Conservation (phyloP, 2,888 invertebrate species). For the Xestia xanthographa region DNA sequence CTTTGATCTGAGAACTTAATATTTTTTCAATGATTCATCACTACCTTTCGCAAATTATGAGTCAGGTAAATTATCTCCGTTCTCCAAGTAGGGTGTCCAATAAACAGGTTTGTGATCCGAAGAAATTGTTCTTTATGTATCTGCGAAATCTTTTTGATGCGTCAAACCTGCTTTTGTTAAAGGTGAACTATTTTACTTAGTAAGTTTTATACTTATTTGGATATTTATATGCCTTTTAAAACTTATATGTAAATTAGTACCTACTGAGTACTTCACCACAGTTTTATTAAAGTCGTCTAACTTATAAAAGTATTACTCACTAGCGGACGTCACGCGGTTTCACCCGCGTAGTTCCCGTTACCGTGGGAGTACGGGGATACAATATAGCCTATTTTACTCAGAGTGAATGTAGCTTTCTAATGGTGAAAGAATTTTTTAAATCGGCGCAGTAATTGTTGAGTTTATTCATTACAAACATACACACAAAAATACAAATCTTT, state of each 20-base stretch:
- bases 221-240: neutral
- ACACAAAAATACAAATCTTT: too few species aligned
- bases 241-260: neutral
- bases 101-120: conserved; percentile 38
- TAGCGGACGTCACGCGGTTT: too few species aligned
- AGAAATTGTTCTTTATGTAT: neutral
- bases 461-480: too few species aligned
- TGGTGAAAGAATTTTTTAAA: too few species aligned
- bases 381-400: too few species aligned
- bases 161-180: conserved; percentile 14
- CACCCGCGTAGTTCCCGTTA: too few species aligned
- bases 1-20: neutral
- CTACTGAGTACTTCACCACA: neutral
- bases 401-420: too few species aligned
- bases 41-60: conserved; percentile 17
- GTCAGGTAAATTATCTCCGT: conserved; percentile 3
- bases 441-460: too few species aligned
- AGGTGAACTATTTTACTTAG: neutral
- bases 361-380: too few species aligned
- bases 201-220: neutral
- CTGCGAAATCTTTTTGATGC: conserved; percentile 27
- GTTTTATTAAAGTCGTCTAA: neutral
- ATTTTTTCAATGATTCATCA: conserved; percentile 37
- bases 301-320: neutral
- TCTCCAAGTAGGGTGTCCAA: neutral